Evolutionary conservation across 1,140 invertebrate species (phyloP).

Genomic region (Ericerus pela): DNA sequence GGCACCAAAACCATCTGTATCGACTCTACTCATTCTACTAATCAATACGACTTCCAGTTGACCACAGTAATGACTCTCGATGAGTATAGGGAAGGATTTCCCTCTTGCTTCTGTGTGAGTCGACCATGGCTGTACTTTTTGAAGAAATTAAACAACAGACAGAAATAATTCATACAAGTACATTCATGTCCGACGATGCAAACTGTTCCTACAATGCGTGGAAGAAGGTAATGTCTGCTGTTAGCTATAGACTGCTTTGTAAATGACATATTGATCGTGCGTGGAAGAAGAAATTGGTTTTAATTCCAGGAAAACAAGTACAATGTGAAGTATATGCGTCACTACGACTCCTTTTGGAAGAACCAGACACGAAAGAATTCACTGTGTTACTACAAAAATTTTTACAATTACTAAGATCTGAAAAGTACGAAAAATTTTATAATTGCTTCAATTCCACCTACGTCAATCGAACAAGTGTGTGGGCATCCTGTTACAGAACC

Average conservation of each 20-base stretch:
- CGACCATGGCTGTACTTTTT: neutral
- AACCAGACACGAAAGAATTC: neutral
- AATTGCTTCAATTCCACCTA: conserved; percentile 12
- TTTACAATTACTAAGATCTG: neutral
- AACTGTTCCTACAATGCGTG: conserved; percentile 11
- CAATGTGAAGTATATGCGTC: conserved; percentile 1
- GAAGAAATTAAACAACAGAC: conserved; percentile 8
- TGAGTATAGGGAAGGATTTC: conserved; percentile 15
- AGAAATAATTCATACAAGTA: neutral
- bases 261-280: conserved; percentile 1
- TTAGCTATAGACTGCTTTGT: neutral
- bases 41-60: conserved; percentile 9
- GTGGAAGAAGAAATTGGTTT: neutral
- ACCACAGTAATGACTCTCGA: conserved; percentile 9
- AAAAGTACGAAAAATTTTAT: neutral
- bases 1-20: conserved; percentile 7
- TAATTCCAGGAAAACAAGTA: neutral
- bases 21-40: neutral
- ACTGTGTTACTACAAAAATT: neutral
- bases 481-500: conserved; percentile 1
- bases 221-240: neutral
- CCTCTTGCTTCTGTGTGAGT: conserved; percentile 13
- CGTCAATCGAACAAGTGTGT: neutral
- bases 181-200: conserved; percentile 10
- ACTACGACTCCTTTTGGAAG: neutral